A percentile compares a stretch with the other conserved stretches of the same genome.
Evolutionary conservation across 1,140 invertebrate genomes (phyloP).

Genomic region (Bradysia coprophila): DNA sequence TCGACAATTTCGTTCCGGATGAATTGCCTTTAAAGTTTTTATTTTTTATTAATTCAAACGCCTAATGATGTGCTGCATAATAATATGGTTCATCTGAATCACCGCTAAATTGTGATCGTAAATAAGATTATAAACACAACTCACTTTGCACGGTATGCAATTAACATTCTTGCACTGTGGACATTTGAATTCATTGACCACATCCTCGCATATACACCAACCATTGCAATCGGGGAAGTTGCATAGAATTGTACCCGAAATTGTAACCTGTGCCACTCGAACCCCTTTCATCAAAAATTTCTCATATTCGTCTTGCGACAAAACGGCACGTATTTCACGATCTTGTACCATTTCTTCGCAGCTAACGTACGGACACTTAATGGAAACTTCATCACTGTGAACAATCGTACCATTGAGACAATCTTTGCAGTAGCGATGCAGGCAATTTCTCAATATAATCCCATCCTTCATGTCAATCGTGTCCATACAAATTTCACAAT

Average conservation of each 20-base stretch:
- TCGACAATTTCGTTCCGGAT: conserved; percentile 64
- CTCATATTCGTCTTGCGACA: conserved; percentile 51
- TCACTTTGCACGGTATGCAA: conserved; percentile 77
- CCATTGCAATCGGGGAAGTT: conserved; percentile 75
- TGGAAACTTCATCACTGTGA: conserved; percentile 50
- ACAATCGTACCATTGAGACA: conserved; percentile 59
- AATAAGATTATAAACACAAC: not conserved
- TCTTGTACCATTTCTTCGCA: conserved; percentile 67
- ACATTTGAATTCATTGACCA: conserved; percentile 70
- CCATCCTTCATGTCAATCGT: conserved; percentile 44
- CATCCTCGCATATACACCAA: conserved; percentile 81
- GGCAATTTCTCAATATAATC: conserved; percentile 67
- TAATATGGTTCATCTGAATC: not conserved
- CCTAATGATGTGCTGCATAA: not conserved
- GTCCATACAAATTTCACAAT: conserved; percentile 70
- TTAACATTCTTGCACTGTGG: conserved; percentile 66
- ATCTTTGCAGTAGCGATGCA: conserved; percentile 67
- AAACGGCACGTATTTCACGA: conserved; percentile 71
- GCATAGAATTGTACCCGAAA: conserved; percentile 76
- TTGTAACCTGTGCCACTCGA: conserved; percentile 61
- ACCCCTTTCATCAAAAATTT: conserved; percentile 68
- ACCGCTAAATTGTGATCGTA: not conserved
- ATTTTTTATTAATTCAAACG: conserved; percentile 1
- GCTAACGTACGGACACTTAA: conserved; percentile 56
- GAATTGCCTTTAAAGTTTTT: conserved; percentile 43